phyloP scores from a whole-genome alignment of 2,797 vertebrate genomes.

The Hoplostethus atlanticus region DNA sequence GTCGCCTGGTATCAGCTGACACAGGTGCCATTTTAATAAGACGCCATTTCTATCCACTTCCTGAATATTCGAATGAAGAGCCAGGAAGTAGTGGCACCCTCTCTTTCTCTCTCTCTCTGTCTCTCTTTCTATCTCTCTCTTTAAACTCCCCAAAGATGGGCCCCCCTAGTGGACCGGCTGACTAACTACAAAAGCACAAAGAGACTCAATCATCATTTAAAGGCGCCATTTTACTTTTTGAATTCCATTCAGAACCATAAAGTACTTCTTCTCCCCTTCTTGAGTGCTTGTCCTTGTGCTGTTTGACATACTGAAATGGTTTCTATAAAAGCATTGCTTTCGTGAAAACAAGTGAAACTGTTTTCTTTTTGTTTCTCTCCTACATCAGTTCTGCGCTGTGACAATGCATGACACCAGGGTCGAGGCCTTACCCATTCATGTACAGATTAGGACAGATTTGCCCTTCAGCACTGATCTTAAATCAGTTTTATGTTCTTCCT shows the following conservation, averaged over 20 bases:
- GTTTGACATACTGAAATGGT: conserved; percentile 67
- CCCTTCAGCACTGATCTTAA: conserved; percentile 55
- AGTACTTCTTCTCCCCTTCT: conserved; percentile 39
- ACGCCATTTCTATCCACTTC: conserved; percentile 62
- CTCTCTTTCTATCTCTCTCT: conserved; percentile 63
- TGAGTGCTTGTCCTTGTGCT: conserved; percentile 69
- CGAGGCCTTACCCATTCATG: conserved; percentile 83
- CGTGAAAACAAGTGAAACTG: conserved; percentile 50
- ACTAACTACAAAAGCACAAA: conserved; percentile 84
- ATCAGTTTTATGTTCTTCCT: conserved; percentile 45
- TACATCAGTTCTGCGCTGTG: conserved; percentile 82
- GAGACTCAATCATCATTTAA: conserved; percentile 80
- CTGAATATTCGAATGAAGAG: conserved; percentile 55
- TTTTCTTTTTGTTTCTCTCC: conserved; percentile 54
- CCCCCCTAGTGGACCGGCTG: conserved; percentile 80
- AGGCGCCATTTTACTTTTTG: conserved; percentile 60
- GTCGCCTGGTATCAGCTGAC: conserved; percentile 67
- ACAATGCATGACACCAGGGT: conserved; percentile 86
- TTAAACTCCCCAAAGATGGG: conserved; percentile 81
- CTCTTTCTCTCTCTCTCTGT: conserved; percentile 37
- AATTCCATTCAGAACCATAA: conserved; percentile 48
- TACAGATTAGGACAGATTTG: conserved; percentile 63
- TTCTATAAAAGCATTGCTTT: conserved; percentile 67
- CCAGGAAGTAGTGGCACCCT: conserved; percentile 60
- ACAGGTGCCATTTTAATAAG: conserved; percentile 57